A percentile compares a stretch with the other conserved stretches of the same genome.
These are phyloP conservation scores for Ectemnius lituratus DNA, from an alignment of 2,888 invertebrate species.

Conservation along the genomic window DNA sequence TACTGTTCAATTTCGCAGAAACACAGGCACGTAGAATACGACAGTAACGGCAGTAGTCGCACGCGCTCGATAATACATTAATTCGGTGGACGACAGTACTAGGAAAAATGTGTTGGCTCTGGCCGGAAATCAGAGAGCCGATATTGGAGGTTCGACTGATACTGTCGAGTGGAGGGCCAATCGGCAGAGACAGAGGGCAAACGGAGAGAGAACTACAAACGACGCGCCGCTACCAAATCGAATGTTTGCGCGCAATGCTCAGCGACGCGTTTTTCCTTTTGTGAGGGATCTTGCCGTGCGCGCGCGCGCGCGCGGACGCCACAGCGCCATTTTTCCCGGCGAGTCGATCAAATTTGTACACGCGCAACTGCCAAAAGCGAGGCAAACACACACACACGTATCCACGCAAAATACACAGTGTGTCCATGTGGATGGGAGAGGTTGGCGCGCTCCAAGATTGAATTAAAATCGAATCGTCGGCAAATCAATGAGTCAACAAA, in stretches of 20 bases:
- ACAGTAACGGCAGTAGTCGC: no score
- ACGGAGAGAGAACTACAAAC: slow-evolving; percentile 21
- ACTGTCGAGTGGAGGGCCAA: slow-evolving; percentile 14
- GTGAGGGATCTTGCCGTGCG: neutral
- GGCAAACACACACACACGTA: slow-evolving; percentile 32
- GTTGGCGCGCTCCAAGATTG: slow-evolving; percentile 36
- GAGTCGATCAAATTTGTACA: slow-evolving; percentile 53
- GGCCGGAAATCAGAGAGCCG: slow-evolving; percentile 11
- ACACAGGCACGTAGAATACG: no score
- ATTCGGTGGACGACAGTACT: neutral
- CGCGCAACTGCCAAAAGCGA: slow-evolving; percentile 55
- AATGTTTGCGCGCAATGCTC: slow-evolving; percentile 27
- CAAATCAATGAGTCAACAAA: slow-evolving; percentile 60
- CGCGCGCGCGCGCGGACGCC: neutral
- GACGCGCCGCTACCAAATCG: slow-evolving; percentile 22
- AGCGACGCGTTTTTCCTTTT: slow-evolving; percentile 11
- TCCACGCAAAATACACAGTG: no score
- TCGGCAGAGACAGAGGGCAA: slow-evolving; percentile 8
- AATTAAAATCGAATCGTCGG: slow-evolving; percentile 59
- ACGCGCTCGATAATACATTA: no score
- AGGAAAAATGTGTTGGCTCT: neutral
- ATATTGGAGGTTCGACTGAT: neutral
- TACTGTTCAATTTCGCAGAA: no score
- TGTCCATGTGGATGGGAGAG: neutral
- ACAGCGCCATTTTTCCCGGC: slow-evolving; percentile 7